Conservation (phyloP, 2,797 vertebrate genomes). For the Danio tinwini region DNA sequence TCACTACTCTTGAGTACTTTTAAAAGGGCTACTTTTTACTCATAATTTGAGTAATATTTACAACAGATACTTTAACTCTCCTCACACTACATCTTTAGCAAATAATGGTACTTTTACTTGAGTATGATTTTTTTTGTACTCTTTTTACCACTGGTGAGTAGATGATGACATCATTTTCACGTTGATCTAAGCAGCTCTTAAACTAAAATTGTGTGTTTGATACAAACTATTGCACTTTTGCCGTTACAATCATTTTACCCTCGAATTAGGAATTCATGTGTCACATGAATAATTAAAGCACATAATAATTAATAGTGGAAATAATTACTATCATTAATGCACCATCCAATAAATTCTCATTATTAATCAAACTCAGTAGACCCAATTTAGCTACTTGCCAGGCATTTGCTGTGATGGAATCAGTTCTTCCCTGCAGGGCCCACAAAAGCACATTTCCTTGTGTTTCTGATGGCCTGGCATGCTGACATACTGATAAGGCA, state of each 20-base stretch:
- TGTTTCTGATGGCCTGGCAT: conserved; percentile 14
- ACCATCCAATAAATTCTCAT: not conserved
- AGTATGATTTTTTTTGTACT: no score
- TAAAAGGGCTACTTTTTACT: no score
- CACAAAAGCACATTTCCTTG: conserved; percentile 17
- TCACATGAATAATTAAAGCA: conserved; percentile 2
- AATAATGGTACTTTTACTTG: no score
- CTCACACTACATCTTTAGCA: no score
- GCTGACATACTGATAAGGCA: conserved; percentile 13
- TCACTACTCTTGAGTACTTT: no score
- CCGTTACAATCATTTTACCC: not conserved
- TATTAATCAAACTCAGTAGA: not conserved
- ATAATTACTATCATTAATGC: not conserved
- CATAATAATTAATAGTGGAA: not conserved
- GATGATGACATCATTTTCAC: no score
- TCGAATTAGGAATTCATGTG: not conserved
- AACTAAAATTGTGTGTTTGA: not conserved
- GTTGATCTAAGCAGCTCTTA: not conserved
- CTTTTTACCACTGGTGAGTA: no score
- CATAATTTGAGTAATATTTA: no score
- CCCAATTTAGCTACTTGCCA: not conserved
- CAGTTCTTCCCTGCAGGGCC: not conserved
- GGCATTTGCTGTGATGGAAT: conserved; percentile 3
- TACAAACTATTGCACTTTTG: not conserved
- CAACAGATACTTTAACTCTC: no score